These are phyloP conservation scores for Sisyra terminalis DNA, from an alignment of 2,888 invertebrate species.

Conservation along the genomic window DNA sequence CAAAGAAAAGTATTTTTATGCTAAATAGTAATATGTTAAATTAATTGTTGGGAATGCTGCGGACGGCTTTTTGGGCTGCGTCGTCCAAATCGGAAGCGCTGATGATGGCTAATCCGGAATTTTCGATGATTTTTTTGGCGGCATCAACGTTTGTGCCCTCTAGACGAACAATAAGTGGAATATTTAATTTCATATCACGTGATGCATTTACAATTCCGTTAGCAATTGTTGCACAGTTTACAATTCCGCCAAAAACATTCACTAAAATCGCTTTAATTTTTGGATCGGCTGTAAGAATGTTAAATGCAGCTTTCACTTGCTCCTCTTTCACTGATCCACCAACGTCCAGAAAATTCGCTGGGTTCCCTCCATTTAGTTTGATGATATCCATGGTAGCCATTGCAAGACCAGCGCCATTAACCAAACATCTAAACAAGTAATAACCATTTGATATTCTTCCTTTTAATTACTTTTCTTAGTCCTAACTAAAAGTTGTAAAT, in stretches of 20 bases:
- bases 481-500: too few species aligned
- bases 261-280: slow-evolving; percentile 91
- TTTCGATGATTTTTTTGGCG: slow-evolving; percentile 66
- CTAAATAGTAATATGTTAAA: too few species aligned
- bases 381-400: slow-evolving; percentile 99
- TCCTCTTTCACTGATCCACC: slow-evolving; percentile 91
- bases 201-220: slow-evolving; percentile 87
- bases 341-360: slow-evolving; percentile 97
- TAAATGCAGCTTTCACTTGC: slow-evolving; percentile 86
- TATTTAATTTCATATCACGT: slow-evolving; percentile 55
- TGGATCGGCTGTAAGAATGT: slow-evolving; percentile 70
- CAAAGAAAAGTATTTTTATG: too few species aligned
- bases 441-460: too few species aligned
- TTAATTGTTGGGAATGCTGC: too few species aligned
- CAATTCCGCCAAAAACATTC: slow-evolving; percentile 98
- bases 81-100: slow-evolving; percentile 79
- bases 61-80: slow-evolving; percentile 80
- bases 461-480: too few species aligned
- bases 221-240: slow-evolving; percentile 94
- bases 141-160: slow-evolving; percentile 87
- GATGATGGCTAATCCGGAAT: slow-evolving; percentile 69
- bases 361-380: slow-evolving; percentile 85
- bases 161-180: slow-evolving; percentile 84
- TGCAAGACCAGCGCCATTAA: slow-evolving; percentile 97
- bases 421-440: slow-evolving; percentile 38